These are phyloP conservation scores for Valencia hispanica DNA, from an alignment of 2,797 vertebrate genomes.

Conservation along the genomic window DNA sequence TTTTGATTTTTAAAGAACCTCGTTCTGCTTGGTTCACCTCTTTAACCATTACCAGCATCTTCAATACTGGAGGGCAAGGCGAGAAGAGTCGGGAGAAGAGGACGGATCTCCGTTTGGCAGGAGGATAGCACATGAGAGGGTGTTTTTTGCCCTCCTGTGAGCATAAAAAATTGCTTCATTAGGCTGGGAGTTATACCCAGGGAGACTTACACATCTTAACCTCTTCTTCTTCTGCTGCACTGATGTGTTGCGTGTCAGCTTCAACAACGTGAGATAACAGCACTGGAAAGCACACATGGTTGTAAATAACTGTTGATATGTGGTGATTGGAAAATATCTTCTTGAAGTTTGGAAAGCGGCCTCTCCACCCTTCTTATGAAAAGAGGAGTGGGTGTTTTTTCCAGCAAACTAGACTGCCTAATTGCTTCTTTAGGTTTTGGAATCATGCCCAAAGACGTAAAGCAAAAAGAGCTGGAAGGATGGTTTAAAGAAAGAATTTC, in stretches of 20 bases:
- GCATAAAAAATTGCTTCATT: conserved; percentile 49
- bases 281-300: conserved; percentile 32
- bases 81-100: conserved; percentile 5
- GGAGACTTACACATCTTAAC: conserved; percentile 35
- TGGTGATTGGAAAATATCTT: conserved; percentile 41
- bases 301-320: conserved; percentile 46
- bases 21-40: neutral
- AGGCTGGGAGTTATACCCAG: conserved; percentile 52
- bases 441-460: conserved; percentile 53
- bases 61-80: neutral
- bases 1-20: neutral
- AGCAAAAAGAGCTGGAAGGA: conserved; percentile 46
- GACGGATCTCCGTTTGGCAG: conserved; percentile 26
- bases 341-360: conserved; percentile 41
- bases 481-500: conserved; percentile 37
- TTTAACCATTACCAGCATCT: neutral
- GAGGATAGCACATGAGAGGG: conserved; percentile 29
- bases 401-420: conserved; percentile 66
- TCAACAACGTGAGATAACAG: conserved; percentile 46
- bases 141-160: conserved; percentile 38
- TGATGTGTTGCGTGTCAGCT: conserved; percentile 37
- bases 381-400: conserved; percentile 61
- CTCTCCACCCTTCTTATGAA: conserved; percentile 22
- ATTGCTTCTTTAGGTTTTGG: conserved; percentile 69
- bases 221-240: conserved; percentile 13